These are phyloP conservation scores for Petrophora chlorosata DNA, from an alignment of 2,888 invertebrate genomes.

Conservation along the genomic window DNA sequence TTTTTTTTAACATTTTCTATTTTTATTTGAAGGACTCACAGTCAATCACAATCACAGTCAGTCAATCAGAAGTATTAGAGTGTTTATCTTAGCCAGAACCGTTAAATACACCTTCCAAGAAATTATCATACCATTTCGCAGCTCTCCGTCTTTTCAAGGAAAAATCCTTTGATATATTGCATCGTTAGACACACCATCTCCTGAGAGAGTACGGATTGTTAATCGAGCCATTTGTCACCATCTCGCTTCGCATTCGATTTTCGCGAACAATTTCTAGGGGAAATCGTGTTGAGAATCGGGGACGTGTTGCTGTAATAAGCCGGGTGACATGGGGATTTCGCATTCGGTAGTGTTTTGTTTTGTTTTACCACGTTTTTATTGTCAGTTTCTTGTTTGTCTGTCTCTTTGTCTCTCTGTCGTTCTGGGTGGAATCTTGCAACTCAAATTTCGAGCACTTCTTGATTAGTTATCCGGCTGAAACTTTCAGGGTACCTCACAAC, in stretches of 20 bases:
- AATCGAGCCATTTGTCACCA: slow-evolving; percentile 81
- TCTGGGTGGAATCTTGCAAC: too few species aligned
- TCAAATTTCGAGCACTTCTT: too few species aligned
- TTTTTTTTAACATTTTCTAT: too few species aligned
- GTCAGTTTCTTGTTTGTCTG: too few species aligned
- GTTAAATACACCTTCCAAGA: slow-evolving; percentile 12
- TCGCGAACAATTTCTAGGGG: slow-evolving; percentile 64
- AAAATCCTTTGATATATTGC: slow-evolving; percentile 82
- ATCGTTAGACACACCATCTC: slow-evolving; percentile 81
- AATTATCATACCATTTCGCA: slow-evolving; percentile 42
- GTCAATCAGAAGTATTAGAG: too few species aligned
- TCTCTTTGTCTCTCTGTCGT: too few species aligned
- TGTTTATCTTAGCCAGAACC: too few species aligned
- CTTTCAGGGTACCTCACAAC: too few species aligned
- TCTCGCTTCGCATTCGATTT: slow-evolving; percentile 74
- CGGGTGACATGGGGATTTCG: slow-evolving; percentile 14
- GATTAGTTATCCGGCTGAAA: too few species aligned
- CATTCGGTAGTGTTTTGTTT: not conserved
- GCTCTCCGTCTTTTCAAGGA: slow-evolving; percentile 54
- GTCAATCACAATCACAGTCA: too few species aligned
- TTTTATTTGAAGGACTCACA: too few species aligned
- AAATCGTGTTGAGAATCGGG: slow-evolving; percentile 48
- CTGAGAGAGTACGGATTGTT: slow-evolving; percentile 68
- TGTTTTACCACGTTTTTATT: too few species aligned
- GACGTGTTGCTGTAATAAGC: slow-evolving; percentile 20